Conservation (phyloP, 2,113 vertebrate species). For the Pomatorhinus ruficollis region DNA sequence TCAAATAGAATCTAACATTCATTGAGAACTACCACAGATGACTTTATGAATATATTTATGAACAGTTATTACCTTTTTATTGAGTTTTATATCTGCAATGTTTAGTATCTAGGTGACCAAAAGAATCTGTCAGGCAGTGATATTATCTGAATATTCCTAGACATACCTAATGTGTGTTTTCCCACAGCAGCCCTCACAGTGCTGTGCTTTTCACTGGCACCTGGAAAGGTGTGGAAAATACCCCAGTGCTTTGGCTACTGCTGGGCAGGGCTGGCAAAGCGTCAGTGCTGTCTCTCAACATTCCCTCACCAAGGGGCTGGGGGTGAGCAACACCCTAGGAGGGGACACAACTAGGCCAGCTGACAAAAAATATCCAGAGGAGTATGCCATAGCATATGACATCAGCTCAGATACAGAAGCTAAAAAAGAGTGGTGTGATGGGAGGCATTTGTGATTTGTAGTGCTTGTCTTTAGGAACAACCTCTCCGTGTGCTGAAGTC, state of each 20-base stretch:
- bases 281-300: rapidly evolving
- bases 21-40: not conserved
- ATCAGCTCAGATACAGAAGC: not conserved
- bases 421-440: no score
- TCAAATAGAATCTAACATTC: not conserved
- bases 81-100: not conserved
- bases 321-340: rapidly evolving
- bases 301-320: not conserved
- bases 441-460: not conserved
- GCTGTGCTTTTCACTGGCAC: not conserved
- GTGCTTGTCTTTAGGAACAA: not conserved
- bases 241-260: not conserved
- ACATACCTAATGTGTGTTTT: not conserved
- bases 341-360: not conserved
- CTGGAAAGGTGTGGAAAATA: not conserved
- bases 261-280: not conserved
- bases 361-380: not conserved
- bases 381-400: not conserved
- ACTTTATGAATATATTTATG: not conserved
- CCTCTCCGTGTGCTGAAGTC: rapidly evolving
- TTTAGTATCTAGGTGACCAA: not conserved
- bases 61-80: not conserved
- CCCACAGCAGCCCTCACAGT: not conserved
- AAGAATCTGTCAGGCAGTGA: not conserved
- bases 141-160: not conserved